phyloP scores from a whole-genome alignment of 2,888 invertebrate species.

The Andrena praecox region DNA sequence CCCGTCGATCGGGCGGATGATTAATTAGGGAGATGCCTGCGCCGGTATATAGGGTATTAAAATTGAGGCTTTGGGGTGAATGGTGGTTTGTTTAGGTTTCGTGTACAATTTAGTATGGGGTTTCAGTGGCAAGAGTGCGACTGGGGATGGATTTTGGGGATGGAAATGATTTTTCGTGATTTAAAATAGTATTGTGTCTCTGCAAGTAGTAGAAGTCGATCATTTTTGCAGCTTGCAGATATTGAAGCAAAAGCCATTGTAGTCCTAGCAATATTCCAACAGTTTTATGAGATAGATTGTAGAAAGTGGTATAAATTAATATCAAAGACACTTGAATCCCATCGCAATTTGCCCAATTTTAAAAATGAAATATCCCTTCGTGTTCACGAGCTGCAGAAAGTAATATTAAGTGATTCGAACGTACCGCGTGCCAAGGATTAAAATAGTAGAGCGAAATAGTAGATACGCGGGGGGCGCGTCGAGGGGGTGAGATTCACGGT shows the following conservation, averaged over 20 bases:
- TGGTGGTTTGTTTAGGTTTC: not conserved
- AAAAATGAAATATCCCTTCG: not conserved
- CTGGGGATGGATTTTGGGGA: too few species aligned
- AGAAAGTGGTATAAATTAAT: too few species aligned
- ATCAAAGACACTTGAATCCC: too few species aligned
- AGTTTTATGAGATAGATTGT: too few species aligned
- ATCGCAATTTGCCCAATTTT: too few species aligned
- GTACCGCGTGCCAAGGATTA: constrained; percentile 2
- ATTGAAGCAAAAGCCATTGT: too few species aligned
- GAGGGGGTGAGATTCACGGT: not conserved
- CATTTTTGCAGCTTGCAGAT: too few species aligned
- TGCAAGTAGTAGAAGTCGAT: too few species aligned
- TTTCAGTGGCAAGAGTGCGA: not conserved
- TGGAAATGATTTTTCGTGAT: too few species aligned
- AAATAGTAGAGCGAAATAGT: constrained; percentile 5
- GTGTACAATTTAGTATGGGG: too few species aligned
- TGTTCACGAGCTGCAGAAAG: not conserved
- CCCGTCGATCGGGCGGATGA: constrained; percentile 14
- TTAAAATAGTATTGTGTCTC: too few species aligned
- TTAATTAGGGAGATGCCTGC: constrained; percentile 23
- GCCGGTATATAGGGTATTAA: not conserved
- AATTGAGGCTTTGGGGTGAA: not conserved
- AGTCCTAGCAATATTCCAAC: too few species aligned
- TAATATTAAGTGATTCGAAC: not conserved
- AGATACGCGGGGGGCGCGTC: not conserved